Percentiles rank a stretch among this genome's conserved stretches.
Conservation (phyloP, 1,140 invertebrate genomes). For the Micrasema minimum region DNA sequence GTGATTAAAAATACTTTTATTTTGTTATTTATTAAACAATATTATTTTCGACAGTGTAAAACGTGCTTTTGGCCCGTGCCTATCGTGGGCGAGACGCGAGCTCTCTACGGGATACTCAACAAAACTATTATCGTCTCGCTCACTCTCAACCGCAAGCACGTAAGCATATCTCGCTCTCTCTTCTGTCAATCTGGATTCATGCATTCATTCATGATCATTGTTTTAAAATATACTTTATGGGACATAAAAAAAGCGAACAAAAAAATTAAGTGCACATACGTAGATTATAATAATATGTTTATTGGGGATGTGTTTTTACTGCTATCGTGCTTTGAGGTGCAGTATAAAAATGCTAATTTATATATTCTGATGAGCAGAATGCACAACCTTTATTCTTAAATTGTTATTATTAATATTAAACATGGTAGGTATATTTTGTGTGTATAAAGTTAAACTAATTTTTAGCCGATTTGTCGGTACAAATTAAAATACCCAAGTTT, state of each 20-base stretch:
- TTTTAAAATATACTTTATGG: slow-evolving; percentile 5
- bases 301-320: background rate
- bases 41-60: slow-evolving; percentile 4
- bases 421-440: no score
- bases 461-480: no score
- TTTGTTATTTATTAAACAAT: slow-evolving; percentile 4
- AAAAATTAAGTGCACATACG: slow-evolving; percentile 27
- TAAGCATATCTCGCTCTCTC: background rate
- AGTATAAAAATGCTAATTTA: no score
- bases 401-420: no score
- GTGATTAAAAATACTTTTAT: no score
- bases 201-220: slow-evolving; percentile 30
- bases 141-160: background rate
- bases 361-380: no score
- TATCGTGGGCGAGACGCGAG: slow-evolving; percentile 45
- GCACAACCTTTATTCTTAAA: no score
- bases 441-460: no score
- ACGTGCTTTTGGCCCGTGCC: slow-evolving; percentile 47
- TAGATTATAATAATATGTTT: slow-evolving; percentile 7
- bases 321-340: background rate
- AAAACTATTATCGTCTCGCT: slow-evolving; percentile 33
- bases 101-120: slow-evolving; percentile 45
- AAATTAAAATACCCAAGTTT: no score
- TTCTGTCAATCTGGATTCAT: slow-evolving; percentile 23
- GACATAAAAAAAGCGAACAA: background rate